These are phyloP conservation scores for Cepphus grylle DNA, from an alignment of 2,113 vertebrate species.

Conservation along the genomic window DNA sequence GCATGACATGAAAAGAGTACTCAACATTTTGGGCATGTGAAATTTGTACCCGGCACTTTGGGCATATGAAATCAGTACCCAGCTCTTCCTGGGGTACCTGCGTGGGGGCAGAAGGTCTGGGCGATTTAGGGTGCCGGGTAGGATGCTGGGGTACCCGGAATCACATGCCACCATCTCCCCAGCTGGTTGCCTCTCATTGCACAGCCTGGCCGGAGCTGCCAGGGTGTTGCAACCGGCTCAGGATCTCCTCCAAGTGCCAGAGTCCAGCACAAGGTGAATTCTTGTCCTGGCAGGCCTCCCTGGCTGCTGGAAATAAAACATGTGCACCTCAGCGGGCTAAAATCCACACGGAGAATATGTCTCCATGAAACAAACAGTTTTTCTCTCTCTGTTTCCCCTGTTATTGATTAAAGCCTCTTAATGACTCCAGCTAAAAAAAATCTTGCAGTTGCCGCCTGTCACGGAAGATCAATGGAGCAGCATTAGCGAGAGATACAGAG, in stretches of 20 bases:
- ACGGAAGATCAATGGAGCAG: slow-evolving; percentile 39
- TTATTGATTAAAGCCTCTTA: slow-evolving; percentile 42
- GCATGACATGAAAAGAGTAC: accelerated
- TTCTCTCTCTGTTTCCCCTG: neutral
- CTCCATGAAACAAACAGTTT: neutral
- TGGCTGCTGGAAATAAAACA: neutral
- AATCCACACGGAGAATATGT: neutral
- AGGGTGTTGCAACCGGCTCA: neutral
- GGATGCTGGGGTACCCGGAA: neutral
- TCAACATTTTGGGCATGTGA: neutral
- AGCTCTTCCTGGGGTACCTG: neutral
- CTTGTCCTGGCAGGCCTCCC: slow-evolving; percentile 9
- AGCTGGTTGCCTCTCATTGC: neutral
- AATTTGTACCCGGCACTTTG: neutral
- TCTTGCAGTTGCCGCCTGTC: neutral
- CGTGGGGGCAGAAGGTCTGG: neutral
- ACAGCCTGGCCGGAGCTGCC: neutral
- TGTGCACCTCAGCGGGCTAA: accelerated
- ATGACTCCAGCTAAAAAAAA: slow-evolving; percentile 26
- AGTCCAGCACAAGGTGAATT: neutral
- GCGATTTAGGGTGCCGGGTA: neutral
- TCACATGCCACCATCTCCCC: neutral
- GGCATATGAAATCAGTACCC: neutral
- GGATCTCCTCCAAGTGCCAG: slow-evolving; percentile 5
- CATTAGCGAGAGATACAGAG: neutral